Conservation (phyloP, 2,888 invertebrate genomes). For the Napeogenes sylphis region DNA sequence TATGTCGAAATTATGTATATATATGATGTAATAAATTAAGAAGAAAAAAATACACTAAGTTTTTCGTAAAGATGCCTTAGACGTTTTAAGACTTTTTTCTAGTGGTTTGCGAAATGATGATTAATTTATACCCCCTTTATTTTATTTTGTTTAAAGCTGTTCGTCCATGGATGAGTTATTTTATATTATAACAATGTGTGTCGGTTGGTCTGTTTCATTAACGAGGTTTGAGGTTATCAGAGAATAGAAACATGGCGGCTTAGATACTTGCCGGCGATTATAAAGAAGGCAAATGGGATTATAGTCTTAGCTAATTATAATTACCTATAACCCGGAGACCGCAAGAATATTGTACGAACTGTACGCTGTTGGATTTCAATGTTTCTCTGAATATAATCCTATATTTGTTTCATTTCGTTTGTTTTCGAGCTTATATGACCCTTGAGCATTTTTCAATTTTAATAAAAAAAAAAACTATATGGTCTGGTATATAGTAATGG, state of each 20-base stretch:
- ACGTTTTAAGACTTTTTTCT: constrained; percentile 62
- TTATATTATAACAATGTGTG: constrained; percentile 20
- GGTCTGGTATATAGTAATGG: too few relatives aligned
- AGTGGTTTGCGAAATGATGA: constrained; percentile 44
- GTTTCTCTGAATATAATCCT: constrained; percentile 77
- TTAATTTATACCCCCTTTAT: constrained; percentile 50
- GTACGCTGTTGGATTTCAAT: constrained; percentile 67
- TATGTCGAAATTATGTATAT: constrained; percentile 76
- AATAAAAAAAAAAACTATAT: too few relatives aligned
- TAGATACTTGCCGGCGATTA: constrained; percentile 59
- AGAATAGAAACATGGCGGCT: constrained; percentile 63
- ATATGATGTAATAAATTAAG: constrained; percentile 74
- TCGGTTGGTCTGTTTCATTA: constrained; percentile 64
- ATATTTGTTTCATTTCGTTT: constrained; percentile 76
- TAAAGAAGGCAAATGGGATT: constrained; percentile 67
- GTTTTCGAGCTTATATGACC: constrained; percentile 44
- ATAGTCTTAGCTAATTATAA: constrained; percentile 54
- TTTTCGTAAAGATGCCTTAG: constrained; percentile 73
- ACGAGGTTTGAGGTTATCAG: constrained; percentile 66
- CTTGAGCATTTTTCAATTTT: not conserved
- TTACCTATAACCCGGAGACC: constrained; percentile 42
- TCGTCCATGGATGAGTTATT: too few relatives aligned
- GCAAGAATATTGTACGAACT: constrained; percentile 49
- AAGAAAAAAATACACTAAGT: constrained; percentile 70
- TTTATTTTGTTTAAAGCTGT: constrained; percentile 35